Evolutionary conservation across 2,797 vertebrate genomes (phyloP).

Genomic region (Falco rusticolus): DNA sequence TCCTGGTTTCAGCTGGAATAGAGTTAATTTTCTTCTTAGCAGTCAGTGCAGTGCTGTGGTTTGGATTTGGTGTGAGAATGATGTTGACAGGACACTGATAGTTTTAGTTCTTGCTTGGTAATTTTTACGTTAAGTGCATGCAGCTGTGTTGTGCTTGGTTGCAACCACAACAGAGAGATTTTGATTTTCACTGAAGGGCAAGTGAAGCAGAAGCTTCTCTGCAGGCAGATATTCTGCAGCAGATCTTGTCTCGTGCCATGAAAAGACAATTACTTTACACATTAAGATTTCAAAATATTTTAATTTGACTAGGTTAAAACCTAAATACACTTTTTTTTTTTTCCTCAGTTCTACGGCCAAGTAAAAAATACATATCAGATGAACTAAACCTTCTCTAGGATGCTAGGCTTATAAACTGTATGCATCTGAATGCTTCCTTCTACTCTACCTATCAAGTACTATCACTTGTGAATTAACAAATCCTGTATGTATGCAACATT

Average conservation of each 20-base stretch:
- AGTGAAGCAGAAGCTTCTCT: neutral
- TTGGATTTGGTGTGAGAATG: no score
- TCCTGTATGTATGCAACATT: neutral
- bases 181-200: neutral
- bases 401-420: neutral
- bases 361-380: neutral
- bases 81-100: no score
- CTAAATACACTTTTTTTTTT: neutral
- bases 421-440: neutral
- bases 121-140: no score
- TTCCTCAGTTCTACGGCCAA: neutral
- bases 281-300: neutral
- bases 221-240: neutral
- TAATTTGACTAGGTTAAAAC: neutral
- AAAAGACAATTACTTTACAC: neutral
- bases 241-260: neutral
- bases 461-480: neutral
- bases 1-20: no score
- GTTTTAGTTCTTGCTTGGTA: no score
- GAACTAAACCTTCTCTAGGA: neutral
- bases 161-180: neutral
- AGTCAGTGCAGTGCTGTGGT: no score
- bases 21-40: no score
- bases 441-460: neutral
- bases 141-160: no score